Base-by-base conservation (phyloP, 2,113 vertebrate genomes). In the Dissostichus mawsoni region DNA sequence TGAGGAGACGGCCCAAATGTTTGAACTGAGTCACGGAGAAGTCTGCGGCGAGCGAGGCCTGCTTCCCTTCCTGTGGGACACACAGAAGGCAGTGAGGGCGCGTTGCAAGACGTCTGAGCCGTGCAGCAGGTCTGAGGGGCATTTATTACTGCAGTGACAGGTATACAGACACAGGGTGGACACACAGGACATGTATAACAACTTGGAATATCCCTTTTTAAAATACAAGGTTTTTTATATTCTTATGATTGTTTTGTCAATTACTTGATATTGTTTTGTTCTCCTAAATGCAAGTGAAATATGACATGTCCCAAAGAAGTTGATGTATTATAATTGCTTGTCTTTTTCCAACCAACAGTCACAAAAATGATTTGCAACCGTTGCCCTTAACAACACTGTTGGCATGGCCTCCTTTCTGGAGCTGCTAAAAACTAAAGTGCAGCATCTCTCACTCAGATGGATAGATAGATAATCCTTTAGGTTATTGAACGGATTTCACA, bases 11-110 rank as follows among this genome's bases (percentile, higher is more conserved):
- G 5, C 98, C 98, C 10, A 99, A 94, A 95, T 99, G 97, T 81
- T 95, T 96, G 61, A 99, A 99, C 91, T 98, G 97, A 0, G 97
- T 97, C 91, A 99, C 97, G 75, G 98, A 99, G 88, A 99, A 99
- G 89, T 99, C 98, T 18, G 98, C 98, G 0, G 98, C 98, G 90
- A 99, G 92, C 2, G 98, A 99, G 3, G 98, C 98, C 92, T 99
- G 98, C 76, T 96, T 98, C 36, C 98, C 98, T 71, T 99, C 98
- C 98, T 99, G 89, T 13, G 23, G 90, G 14, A 86, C 4, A 16
- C 41, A 72, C 51, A 41, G 36, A 41, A 5, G 20, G 63, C 8
- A 20, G 1, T 29, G 0, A 45, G 13, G 20, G 3, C 75, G 57
- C 0, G 51, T 64, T 25, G 7, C 69, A 25, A 51, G 13, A 3